Percentiles rank a stretch among this genome's conserved stretches.
Evolutionary conservation across 2,888 invertebrate genomes (phyloP).

Genomic region (Mythimna ferrago): DNA sequence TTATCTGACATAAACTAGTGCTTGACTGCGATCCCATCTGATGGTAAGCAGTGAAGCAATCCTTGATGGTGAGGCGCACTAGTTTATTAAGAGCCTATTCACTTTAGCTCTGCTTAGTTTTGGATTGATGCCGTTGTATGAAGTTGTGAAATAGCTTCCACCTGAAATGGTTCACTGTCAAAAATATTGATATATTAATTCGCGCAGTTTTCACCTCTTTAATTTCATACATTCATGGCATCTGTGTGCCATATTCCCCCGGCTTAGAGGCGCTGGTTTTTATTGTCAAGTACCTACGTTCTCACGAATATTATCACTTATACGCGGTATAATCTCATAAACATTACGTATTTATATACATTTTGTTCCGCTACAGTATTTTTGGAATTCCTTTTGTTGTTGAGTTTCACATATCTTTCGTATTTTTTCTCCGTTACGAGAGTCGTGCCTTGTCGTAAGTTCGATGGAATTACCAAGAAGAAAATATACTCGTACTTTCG

Average conservation of each 20-base stretch:
- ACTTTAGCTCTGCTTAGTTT: too few species aligned
- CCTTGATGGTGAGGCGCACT: too few species aligned
- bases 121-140: too few species aligned
- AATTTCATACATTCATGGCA: conserved; percentile 24
- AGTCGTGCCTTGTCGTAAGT: neutral
- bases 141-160: too few species aligned
- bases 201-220: conserved; percentile 20
- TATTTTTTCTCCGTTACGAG: conserved; percentile 3
- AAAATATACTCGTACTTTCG: neutral
- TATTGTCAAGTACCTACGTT: conserved; percentile 42
- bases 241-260: conserved; percentile 21
- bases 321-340: conserved; percentile 49
- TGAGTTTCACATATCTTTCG: conserved; percentile 2
- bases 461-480: neutral
- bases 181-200: neutral
- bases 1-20: too few species aligned
- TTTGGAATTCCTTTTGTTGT: conserved; percentile 18
- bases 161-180: too few species aligned
- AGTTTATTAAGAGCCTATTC: too few species aligned
- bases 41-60: too few species aligned
- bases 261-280: conserved; percentile 27
- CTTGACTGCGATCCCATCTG: too few species aligned
- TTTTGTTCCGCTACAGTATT: conserved; percentile 31
- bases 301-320: conserved; percentile 54
- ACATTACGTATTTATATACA: conserved; percentile 49